phyloP scores from a whole-genome alignment of 2,797 vertebrate species.

The Uromys caudimaculatus region DNA sequence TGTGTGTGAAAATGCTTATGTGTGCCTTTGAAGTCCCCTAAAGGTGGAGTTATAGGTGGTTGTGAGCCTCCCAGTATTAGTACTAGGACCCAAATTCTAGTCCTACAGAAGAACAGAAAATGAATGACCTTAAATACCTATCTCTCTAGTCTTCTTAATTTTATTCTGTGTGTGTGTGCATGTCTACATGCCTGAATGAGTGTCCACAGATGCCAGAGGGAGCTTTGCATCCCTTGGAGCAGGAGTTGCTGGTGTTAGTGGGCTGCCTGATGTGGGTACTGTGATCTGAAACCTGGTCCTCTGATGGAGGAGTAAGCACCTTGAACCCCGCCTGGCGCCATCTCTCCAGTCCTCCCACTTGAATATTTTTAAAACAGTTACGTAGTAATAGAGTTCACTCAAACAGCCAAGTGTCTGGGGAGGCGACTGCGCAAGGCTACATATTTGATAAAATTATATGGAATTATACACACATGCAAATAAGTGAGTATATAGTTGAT shows the following conservation, averaged over 20 bases:
- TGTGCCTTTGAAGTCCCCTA: neutral
- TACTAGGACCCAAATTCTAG: neutral
- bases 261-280: neutral
- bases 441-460: slow-evolving; percentile 11
- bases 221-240: neutral
- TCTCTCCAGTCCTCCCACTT: neutral
- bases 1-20: neutral
- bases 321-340: neutral
- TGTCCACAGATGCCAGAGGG: neutral
- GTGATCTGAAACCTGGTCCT: neutral
- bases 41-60: neutral
- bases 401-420: neutral
- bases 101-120: neutral
- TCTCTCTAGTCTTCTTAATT: neutral
- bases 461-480: slow-evolving; percentile 3
- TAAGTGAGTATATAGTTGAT: neutral
- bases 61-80: neutral
- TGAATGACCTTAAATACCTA: neutral
- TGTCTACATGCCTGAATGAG: neutral
- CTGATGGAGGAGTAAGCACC: neutral
- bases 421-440: slow-evolving; percentile 45
- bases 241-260: neutral
- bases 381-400: slow-evolving; percentile 38
- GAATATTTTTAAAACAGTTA: slow-evolving; percentile 6
- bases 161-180: neutral